Evolutionary conservation across 1,140 invertebrate genomes (phyloP).

Genomic region (Leguminivora glycinivorella): DNA sequence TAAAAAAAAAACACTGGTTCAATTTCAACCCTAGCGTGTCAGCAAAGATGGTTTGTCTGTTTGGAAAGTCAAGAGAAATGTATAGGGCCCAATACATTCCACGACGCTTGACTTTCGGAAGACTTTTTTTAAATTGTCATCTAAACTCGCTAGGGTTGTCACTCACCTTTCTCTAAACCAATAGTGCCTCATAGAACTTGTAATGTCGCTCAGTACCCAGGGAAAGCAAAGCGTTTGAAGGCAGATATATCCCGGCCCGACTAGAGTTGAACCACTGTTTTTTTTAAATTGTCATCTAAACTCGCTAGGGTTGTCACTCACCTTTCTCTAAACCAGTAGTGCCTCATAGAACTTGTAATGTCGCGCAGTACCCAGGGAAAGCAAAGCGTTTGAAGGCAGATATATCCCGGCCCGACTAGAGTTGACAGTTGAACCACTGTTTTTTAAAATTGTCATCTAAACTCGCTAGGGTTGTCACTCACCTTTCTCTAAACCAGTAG

Average conservation of each 20-base stretch:
- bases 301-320: conserved; percentile 50
- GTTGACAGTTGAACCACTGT: too few species aligned
- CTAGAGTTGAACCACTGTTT: too few species aligned
- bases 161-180: conserved; percentile 84
- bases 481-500: conserved; percentile 84
- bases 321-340: conserved; percentile 83
- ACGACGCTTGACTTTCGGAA: too few species aligned
- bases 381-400: conserved; percentile 84
- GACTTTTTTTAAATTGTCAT: too few species aligned
- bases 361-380: conserved; percentile 87
- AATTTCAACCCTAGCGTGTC: too few species aligned
- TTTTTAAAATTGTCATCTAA: conserved; percentile 85
- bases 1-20: too few species aligned
- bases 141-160: neutral
- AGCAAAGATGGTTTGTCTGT: too few species aligned
- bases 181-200: conserved; percentile 83
- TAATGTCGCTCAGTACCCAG: conserved; percentile 89
- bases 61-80: too few species aligned
- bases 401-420: too few species aligned
- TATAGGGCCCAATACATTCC: too few species aligned
- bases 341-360: conserved; percentile 86
- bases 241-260: conserved; percentile 84
- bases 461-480: conserved; percentile 81
- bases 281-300: conserved; percentile 80
- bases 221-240: conserved; percentile 84